Conservation (phyloP, 2,113 vertebrate genomes). For the Aphelocoma coerulescens region DNA sequence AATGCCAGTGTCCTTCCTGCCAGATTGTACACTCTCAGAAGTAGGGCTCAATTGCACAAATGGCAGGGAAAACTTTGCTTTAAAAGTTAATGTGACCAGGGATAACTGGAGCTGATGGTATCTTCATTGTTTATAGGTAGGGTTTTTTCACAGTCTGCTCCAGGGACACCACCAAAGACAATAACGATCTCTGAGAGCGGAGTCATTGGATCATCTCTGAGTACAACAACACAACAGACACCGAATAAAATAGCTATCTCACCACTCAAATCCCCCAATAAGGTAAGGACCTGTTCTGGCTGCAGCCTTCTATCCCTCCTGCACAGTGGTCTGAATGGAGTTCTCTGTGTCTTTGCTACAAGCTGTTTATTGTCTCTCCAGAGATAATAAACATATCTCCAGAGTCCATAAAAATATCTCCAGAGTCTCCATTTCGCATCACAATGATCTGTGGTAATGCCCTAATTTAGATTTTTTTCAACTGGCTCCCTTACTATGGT, state of each 20-base stretch:
- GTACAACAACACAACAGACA: slow-evolving; percentile 79
- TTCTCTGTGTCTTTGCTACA: not conserved
- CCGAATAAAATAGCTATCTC: slow-evolving; percentile 97
- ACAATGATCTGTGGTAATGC: not conserved
- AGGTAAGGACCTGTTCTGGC: slow-evolving; percentile 76
- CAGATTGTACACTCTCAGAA: not conserved
- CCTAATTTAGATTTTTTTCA: not conserved
- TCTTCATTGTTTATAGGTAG: slow-evolving; percentile 78
- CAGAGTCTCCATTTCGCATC: not conserved
- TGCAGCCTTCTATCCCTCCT: not conserved
- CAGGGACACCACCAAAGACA: slow-evolving; percentile 85
- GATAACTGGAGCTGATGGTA: slow-evolving; percentile 25
- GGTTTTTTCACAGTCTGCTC: slow-evolving; percentile 86
- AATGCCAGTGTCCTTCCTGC: not conserved
- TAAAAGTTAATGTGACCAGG: not conserved
- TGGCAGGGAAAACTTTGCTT: not conserved
- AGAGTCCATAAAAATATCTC: not conserved
- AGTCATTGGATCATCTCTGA: slow-evolving; percentile 79
- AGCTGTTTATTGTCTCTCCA: not conserved
- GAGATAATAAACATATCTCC: not conserved
- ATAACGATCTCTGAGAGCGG: slow-evolving; percentile 85
- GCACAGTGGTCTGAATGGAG: not conserved
- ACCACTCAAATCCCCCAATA: slow-evolving; percentile 95
- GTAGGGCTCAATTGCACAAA: not conserved
- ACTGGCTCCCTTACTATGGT: not conserved